Conservation (phyloP, 2,888 invertebrate species). For the Lithophane semibrunnea region DNA sequence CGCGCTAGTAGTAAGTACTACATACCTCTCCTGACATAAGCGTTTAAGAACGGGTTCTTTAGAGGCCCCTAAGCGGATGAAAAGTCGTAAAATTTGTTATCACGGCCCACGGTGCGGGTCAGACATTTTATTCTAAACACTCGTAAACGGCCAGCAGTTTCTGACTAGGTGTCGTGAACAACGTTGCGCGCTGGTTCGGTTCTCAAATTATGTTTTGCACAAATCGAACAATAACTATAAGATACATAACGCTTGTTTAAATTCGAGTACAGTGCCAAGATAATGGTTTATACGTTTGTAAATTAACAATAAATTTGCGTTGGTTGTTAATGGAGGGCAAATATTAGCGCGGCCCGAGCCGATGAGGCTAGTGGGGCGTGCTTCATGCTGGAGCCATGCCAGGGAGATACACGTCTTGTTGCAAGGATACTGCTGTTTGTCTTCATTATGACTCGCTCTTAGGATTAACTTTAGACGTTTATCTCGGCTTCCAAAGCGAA, state of each 20-base stretch:
- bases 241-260: conserved; percentile 39
- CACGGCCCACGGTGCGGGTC: conserved; percentile 22
- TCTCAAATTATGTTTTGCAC: conserved; percentile 27
- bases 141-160: conserved; percentile 2
- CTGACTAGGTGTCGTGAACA: background rate
- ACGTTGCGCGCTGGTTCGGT: background rate
- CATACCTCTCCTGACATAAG: conserved; percentile 36
- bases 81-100: conserved; percentile 50
- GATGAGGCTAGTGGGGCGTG: conserved; percentile 59
- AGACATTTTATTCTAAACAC: conserved; percentile 37
- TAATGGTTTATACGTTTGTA: conserved; percentile 66
- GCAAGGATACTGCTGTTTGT: conserved; percentile 75
- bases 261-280: conserved; percentile 64
- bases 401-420: conserved; percentile 70
- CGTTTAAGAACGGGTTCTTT: conserved; percentile 52
- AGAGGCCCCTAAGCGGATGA: conserved; percentile 47
- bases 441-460: conserved; percentile 75
- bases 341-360: conserved; percentile 71
- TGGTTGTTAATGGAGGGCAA: conserved; percentile 73
- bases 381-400: conserved; percentile 73
- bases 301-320: conserved; percentile 72
- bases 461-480: conserved; percentile 63
- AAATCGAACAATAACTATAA: conserved; percentile 48
- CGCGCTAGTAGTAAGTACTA: conserved; percentile 21
- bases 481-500: conserved; percentile 39